A percentile compares a stretch with the other conserved stretches of the same genome.
Conservation (phyloP, 1,140 invertebrate species). For the Linepithema humile region DNA sequence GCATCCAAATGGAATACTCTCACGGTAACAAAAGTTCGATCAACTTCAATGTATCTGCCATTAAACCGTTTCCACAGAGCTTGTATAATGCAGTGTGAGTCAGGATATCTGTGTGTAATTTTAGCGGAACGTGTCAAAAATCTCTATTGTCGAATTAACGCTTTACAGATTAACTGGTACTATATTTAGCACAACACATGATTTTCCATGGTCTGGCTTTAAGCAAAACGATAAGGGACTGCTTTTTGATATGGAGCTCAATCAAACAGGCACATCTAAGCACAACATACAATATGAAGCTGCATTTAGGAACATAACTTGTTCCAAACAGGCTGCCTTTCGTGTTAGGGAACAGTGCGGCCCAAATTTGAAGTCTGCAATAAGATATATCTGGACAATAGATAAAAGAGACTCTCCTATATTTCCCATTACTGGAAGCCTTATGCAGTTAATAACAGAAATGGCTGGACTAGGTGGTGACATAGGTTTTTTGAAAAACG, state of each 20-base stretch:
- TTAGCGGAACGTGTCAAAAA: too few species aligned
- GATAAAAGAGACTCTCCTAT: slow-evolving; percentile 92
- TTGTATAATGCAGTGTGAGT: slow-evolving; percentile 79
- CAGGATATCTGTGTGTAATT: slow-evolving; percentile 15
- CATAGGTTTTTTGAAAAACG: slow-evolving; percentile 93
- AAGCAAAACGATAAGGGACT: slow-evolving; percentile 87
- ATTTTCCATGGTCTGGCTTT: slow-evolving; percentile 93
- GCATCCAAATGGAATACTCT: slow-evolving; percentile 90
- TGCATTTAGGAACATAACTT: slow-evolving; percentile 90
- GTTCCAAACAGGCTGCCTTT: slow-evolving; percentile 88
- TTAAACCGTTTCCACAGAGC: slow-evolving; percentile 89
- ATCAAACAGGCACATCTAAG: slow-evolving; percentile 85
- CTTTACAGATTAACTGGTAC: slow-evolving; percentile 87
- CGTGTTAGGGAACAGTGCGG: slow-evolving; percentile 93
- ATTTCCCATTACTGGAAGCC: slow-evolving; percentile 90
- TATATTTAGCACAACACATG: slow-evolving; percentile 89
- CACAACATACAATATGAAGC: slow-evolving; percentile 95
- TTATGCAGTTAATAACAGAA: slow-evolving; percentile 90
- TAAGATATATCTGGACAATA: slow-evolving; percentile 90
- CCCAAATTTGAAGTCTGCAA: slow-evolving; percentile 92
- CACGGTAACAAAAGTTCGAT: slow-evolving; percentile 89
- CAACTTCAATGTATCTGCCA: slow-evolving; percentile 89
- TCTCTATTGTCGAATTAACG: slow-evolving; percentile 41
- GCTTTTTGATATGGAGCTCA: slow-evolving; percentile 88
- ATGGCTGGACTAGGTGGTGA: slow-evolving; percentile 95